Base-by-base conservation (phyloP, 2,888 invertebrate species). In the Acleris literana region DNA sequence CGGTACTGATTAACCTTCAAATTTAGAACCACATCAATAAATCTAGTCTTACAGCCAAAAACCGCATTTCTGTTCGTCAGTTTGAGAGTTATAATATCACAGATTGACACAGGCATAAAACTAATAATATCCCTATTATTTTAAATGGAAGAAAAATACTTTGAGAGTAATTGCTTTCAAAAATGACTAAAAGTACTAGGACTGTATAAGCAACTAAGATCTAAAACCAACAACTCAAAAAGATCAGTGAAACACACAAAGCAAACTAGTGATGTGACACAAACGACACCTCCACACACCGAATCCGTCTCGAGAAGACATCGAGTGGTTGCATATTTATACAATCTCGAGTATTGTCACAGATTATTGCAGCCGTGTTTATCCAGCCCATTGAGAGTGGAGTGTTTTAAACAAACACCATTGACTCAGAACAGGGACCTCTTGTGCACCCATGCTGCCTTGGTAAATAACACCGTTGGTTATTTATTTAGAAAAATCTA, bases 351-450 rank as follows among this genome's bases (percentile, higher is more conserved):
- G 85, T 83, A 84, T 84, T 85, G 86, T 88, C 85, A 78, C 77
- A 85, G 84, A 87, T 86, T 87, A 88, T 83, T 80, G 78, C 77
- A 81, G 79, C 81, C 83, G 76, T 85, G 79, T 87, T 87, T 86
- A 85, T 80, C 73, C 76, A 81, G 75, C 79, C 83, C 83, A 85
- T 90, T 84, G 80, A 87, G 81, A 76, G 74, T 79, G 78, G 72
- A 84, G 90, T 88, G 79, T 87, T 89, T 87, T 85, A 84, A 87
- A 88, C 88, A 89, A 90, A 89, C 87, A 89, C 72, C 80, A 84
- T 87, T 83, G 83, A 85, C 83, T 71, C 69, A 80, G 83, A 82
- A 84, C 82, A 85, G 82, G 77, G 79, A 75, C 77, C 84, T 83
- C 85, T 87, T 84, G 80, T 83, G 80, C 81, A 75, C 80, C 82